These are phyloP conservation scores for Anguilla pacifica DNA, from an alignment of 2,797 vertebrate genomes.

Conservation along the genomic window DNA sequence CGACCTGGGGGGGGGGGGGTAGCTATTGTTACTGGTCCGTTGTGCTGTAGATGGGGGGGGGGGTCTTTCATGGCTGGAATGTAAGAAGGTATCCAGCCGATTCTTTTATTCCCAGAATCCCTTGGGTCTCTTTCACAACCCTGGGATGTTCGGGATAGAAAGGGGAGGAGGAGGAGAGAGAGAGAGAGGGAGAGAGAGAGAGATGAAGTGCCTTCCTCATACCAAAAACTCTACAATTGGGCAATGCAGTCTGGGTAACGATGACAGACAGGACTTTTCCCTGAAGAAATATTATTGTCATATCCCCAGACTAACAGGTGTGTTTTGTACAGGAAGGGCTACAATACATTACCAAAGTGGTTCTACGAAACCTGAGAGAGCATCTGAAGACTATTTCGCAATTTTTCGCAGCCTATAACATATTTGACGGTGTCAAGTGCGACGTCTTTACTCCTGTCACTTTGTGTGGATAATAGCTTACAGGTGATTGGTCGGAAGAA, in stretches of 20 bases:
- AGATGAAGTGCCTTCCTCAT: not conserved
- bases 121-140: not conserved
- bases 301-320: not conserved
- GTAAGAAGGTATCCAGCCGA: not conserved
- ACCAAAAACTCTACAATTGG: not conserved
- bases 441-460: no score
- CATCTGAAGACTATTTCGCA: not conserved
- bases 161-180: constrained; percentile 24
- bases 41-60: constrained; percentile 51
- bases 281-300: not conserved
- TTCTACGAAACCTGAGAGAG: not conserved
- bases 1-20: constrained; percentile 51
- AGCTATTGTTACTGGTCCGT: constrained; percentile 69
- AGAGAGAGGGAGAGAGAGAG: not conserved
- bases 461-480: not conserved
- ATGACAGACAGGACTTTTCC: not conserved
- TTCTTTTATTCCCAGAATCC: not conserved
- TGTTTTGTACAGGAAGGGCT: not conserved
- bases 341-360: not conserved
- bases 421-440: not conserved
- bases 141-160: constrained; percentile 12
- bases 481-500: not conserved
- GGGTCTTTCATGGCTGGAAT: no score
- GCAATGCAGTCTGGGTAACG: not conserved
- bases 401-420: not conserved